Evolutionary conservation across 2,797 vertebrate species (phyloP), one percentile per base, ranked within the genome.

Genomic region (Phataginus tricuspis): DNA sequence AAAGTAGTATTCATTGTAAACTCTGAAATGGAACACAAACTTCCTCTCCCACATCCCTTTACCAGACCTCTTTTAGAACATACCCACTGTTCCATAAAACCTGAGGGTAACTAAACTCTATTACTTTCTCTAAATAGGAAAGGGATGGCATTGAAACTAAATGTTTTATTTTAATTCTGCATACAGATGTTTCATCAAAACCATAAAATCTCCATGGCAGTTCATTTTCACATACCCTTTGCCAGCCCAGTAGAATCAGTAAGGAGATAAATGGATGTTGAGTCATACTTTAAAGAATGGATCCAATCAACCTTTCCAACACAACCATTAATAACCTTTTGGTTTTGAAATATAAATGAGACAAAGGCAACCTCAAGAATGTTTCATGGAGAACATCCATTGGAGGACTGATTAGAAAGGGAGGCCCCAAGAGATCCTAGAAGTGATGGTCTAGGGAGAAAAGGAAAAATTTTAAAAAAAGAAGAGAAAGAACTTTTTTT

Each of bases 131-230:
- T 74, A 80, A 89, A 82, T 72, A 80, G 57, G 42, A 90, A 94
- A 55, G 14, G 5, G 29, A 83, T 72, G 42, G 4, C 57, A 59
- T 37, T 61, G 57, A 53, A 94, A 90, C 10, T 61, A 25, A 21
- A 55, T 5, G 23, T 92, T 96, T 86, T 53, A 75, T 84, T 94
- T 96, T 90, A 94, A 79, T 94, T 94, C 21, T 71, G 19, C 89
- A 61, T 86, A 61, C 57, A 90, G 88, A 82, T 82, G 0, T 89
- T 89, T 96, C 78, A 93, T 75, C 37, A 88, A 90, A 96, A 45
- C 86, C 79, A 69, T 93, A 69, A 61, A 94, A 42, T 68, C 31
- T 91, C 29, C 39, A 84, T 5, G 25, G 29, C 25, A 61, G 45
- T 78, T 97, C 37, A 63, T 90, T 94, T 92, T 94, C 42, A 78